Conservation (phyloP, 2,888 invertebrate genomes). For the Arctia plantaginis region DNA sequence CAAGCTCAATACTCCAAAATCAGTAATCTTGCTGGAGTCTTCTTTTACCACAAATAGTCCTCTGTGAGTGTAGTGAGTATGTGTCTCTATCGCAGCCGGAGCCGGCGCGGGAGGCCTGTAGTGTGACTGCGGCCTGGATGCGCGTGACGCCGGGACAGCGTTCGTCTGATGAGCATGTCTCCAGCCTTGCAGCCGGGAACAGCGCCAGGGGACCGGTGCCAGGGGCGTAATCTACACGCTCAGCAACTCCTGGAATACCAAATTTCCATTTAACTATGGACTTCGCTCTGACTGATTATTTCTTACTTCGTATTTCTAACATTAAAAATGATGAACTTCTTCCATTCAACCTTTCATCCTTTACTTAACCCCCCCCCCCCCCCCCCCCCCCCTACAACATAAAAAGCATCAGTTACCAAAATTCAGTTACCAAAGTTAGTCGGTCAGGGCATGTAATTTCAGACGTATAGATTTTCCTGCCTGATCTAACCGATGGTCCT, state of each 20-base stretch:
- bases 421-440: too few species aligned
- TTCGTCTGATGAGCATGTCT: constrained; percentile 96
- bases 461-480: neutral
- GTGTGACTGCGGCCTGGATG: constrained; percentile 87
- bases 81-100: constrained; percentile 98
- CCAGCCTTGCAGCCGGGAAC: constrained; percentile 95
- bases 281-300: too few species aligned
- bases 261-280: neutral
- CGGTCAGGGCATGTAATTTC: neutral
- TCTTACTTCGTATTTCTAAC: neutral
- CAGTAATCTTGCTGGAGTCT: neutral
- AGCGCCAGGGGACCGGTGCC: constrained; percentile 92
- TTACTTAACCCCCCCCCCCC: too few species aligned
- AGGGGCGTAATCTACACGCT: constrained; percentile 95
- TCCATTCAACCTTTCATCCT: too few species aligned
- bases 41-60: constrained; percentile 92
- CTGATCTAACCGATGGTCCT: neutral
- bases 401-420: too few species aligned
- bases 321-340: too few species aligned
- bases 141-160: constrained; percentile 91
- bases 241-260: constrained; percentile 88
- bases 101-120: constrained; percentile 95
- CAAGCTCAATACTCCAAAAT: neutral
- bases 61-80: constrained; percentile 93
- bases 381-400: too few species aligned